Base-by-base conservation (phyloP, 2,797 vertebrate genomes). In the Parotocinclus haroldoi region DNA sequence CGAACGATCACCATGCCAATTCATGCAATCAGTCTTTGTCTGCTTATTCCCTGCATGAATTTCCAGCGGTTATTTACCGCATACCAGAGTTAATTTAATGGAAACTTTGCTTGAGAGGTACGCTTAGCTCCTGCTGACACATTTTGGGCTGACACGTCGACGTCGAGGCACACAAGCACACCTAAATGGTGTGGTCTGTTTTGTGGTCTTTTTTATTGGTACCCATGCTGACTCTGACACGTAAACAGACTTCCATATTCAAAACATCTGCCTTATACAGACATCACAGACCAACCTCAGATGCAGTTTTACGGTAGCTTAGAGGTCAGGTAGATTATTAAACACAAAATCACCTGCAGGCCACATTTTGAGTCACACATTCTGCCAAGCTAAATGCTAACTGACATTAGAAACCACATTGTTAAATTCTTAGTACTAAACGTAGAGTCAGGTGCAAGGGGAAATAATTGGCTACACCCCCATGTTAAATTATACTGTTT, bases 361-460 rank as follows among this genome's bases (percentile, higher is more conserved):
- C 1, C 52, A 67, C 27, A 58, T 65, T 51, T 63, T 55, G 68
- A 38, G 61, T 37, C 8, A 14, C 1, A 16, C 17, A 70, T 17
- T 71, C n/a, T 52, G 64, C 55, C 27, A 64, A 45, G 50, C 57
- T 71, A 55, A 50, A 81, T 27, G 27, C 63, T 75, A 70, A 79
- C 84, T 77, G 68, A 59, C 54, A 69, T 70, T 65, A 75, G 77
- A 83, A 84, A 83, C 71, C 63, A 12, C 69, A 70, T 68, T 79
- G 75, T 81, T 83, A 72, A 64, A 80, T 79, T 84, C 73, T 68
- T 69, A 74, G 68, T 76, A 68, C 70, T 76, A 69, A 72, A 65
- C 69, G 66, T 73, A 85, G 80, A 71, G 73, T 74, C 72, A 83
- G 72, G 72, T 84, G 86, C 84, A 83, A 87, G 63, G 16, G 58